These are phyloP conservation scores for Pantelozetes paolii DNA, from an alignment of 2,888 invertebrate genomes.

Conservation along the genomic window DNA sequence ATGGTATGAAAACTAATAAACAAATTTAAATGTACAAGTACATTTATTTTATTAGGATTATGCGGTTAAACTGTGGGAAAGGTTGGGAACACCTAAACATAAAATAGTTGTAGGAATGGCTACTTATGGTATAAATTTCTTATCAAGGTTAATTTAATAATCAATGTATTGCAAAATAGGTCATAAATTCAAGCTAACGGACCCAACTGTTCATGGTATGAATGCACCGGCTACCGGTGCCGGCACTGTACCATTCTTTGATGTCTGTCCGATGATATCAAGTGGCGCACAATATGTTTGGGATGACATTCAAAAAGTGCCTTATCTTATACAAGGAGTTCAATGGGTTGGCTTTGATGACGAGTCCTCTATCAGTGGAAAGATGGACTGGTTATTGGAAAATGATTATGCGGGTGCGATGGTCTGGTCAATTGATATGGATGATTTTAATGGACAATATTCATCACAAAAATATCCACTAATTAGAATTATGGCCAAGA, in stretches of 20 bases:
- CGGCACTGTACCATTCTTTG: constrained; percentile 88
- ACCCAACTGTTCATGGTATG: constrained; percentile 68
- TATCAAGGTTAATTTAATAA: background rate
- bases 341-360: constrained; percentile 89
- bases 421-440: constrained; percentile 78
- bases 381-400: constrained; percentile 83
- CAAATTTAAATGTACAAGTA: no score
- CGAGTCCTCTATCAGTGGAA: constrained; percentile 75
- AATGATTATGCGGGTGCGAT: constrained; percentile 84
- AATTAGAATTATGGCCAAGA: constrained; percentile 85
- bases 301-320: constrained; percentile 97
- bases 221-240: constrained; percentile 81
- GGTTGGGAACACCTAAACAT: constrained; percentile 79
- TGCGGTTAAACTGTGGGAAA: constrained; percentile 78
- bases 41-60: constrained; percentile 62
- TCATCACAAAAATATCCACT: constrained; percentile 82
- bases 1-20: no score
- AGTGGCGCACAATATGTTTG: constrained; percentile 77
- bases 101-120: constrained; percentile 88
- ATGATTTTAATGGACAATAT: constrained; percentile 76
- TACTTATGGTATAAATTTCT: constrained; percentile 79
- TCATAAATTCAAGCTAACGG: constrained; percentile 77
- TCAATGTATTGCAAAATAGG: background rate
- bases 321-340: constrained; percentile 80
- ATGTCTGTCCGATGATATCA: constrained; percentile 83